A percentile compares a stretch with the other conserved stretches of the same genome.
Evolutionary conservation across 2,888 invertebrate species (phyloP).

Genomic region (Muschampia plurimacula): DNA sequence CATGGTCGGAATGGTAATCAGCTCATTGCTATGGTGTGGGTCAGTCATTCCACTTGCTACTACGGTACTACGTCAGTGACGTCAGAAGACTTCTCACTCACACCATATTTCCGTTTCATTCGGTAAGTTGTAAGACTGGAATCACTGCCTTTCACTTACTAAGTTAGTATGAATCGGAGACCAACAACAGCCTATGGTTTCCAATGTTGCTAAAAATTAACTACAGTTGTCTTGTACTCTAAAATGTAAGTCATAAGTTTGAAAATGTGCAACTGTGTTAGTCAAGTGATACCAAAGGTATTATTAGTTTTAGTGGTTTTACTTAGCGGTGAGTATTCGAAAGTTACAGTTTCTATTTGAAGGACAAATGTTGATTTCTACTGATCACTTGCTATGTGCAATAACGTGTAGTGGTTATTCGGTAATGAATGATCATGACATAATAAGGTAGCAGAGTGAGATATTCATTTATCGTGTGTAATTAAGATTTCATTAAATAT

Average conservation of each 20-base stretch:
- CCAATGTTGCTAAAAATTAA: conserved; percentile 41
- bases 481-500: neutral
- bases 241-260: conserved; percentile 44
- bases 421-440: conserved; percentile 17
- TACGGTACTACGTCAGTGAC: conserved; percentile 45
- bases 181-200: conserved; percentile 31
- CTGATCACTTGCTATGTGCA: conserved; percentile 20
- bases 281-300: conserved; percentile 74
- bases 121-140: conserved; percentile 54
- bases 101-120: conserved; percentile 53
- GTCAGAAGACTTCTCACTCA: conserved; percentile 56
- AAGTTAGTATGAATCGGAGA: conserved; percentile 49
- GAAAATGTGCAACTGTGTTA: conserved; percentile 61
- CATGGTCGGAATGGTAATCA: conserved; percentile 25
- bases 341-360: conserved; percentile 13
- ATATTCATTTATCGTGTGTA: neutral
- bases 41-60: conserved; percentile 1
- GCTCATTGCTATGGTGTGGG: neutral
- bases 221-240: conserved; percentile 26
- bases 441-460: neutral
- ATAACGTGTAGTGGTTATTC: conserved; percentile 9
- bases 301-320: conserved; percentile 63
- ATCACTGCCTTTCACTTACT: conserved; percentile 73
- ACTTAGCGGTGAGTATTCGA: conserved; percentile 56
- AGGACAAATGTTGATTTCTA: conserved; percentile 30